Evolutionary conservation across 2,113 vertebrate genomes (phyloP), one percentile per base, ranked within the genome.

Genomic region (Felis chaus): DNA sequence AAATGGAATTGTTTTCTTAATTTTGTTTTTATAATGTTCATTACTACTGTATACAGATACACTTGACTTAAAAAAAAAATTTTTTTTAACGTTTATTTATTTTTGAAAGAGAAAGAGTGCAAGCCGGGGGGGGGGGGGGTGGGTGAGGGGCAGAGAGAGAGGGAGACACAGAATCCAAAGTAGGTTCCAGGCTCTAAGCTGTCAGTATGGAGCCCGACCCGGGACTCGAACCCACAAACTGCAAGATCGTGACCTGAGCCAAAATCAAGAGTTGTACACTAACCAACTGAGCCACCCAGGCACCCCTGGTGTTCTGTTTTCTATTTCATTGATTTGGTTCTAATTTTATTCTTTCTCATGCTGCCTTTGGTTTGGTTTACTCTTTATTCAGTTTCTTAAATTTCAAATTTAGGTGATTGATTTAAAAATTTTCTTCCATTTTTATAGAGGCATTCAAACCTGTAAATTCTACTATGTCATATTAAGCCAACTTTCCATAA

Each of bases 11-110:
- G 57, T 61, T 78, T 76, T 82, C 63, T 68, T 50, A 74, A 84
- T 85, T 93, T 93, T 5, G 12, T 76, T 94, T 94, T 79, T 11
- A 80, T 79, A 87, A n/a, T 69, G 73, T 80, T 87, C 61, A 41
- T 68, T 94, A 63, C 15, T 57, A n/a, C 61, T 78, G 4, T 53
- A 68, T 45, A 61, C 15, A 68, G 33, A 68, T 68, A 68, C 14
- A 68, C 66, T 18, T 68, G 57, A 61, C 57, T 61, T 23, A 3
- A 9, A 61, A 61, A 57, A 21, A 21, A 61, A 61, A 7, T 0
- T 57, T 57, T 61, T 61, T 61, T 61, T 23, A 57, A 57, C 7
- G 3, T 61, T 57, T 57, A 21, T 57, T 61, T 57, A 57, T 57
- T 61, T 61, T 61, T 61, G 7, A 23, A 57, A 23, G 57, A 55